Evolutionary conservation across 1,140 invertebrate genomes (phyloP).

Genomic region (Agraylea sexmaculata): DNA sequence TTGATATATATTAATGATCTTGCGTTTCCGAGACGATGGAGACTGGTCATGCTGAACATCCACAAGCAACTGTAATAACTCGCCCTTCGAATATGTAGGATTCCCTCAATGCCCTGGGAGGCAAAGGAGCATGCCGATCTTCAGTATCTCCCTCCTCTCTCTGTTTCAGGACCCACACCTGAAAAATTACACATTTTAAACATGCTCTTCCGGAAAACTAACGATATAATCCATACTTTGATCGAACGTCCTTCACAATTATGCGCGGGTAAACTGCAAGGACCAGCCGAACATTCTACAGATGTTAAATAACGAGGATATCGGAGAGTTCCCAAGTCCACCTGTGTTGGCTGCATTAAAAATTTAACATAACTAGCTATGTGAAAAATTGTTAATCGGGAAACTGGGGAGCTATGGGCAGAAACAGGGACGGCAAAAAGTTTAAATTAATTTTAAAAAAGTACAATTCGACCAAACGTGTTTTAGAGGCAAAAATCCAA

Average conservation of each 20-base stretch:
- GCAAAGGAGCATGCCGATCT: conserved; percentile 3
- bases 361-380: too few relatives aligned
- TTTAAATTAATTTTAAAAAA: too few relatives aligned
- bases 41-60: conserved; percentile 5
- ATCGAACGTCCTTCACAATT: conserved; percentile 1
- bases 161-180: conserved; percentile 10
- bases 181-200: not conserved
- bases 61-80: conserved; percentile 8
- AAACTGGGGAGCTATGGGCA: too few relatives aligned
- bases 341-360: not conserved
- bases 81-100: conserved; percentile 4
- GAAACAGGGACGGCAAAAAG: too few relatives aligned
- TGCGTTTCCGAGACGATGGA: too few relatives aligned
- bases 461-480: too few relatives aligned
- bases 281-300: not conserved
- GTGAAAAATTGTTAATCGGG: too few relatives aligned
- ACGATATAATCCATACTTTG: conserved; percentile 4
- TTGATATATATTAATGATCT: too few relatives aligned
- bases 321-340: conserved; percentile 1
- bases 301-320: conserved; percentile 3
- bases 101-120: conserved; percentile 4
- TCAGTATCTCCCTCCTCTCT: not conserved
- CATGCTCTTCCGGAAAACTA: not conserved
- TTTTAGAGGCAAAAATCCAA: too few relatives aligned
- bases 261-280: not conserved